Conservation (phyloP, 64 coral and sea anemone species). For the Orbicella faveolata region DNA sequence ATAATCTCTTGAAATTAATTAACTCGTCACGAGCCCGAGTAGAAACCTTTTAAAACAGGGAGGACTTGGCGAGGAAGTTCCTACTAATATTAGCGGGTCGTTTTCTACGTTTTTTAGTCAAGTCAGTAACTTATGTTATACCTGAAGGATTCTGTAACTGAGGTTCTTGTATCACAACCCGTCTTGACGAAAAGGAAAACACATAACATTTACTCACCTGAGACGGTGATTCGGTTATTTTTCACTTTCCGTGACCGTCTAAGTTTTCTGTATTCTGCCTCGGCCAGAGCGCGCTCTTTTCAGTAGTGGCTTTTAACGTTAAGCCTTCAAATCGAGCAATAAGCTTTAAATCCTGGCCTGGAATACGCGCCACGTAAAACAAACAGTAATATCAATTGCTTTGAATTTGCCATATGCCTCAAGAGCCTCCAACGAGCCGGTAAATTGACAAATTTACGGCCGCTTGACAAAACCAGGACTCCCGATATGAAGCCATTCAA, state of each 20-base stretch:
- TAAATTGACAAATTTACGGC: constrained; percentile 32
- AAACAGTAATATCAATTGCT: background rate
- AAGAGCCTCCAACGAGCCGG: constrained; percentile 5
- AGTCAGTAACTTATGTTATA: too few species aligned
- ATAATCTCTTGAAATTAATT: too few species aligned
- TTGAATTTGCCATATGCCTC: constrained; percentile 10
- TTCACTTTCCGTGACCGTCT: background rate
- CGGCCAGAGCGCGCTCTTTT: background rate
- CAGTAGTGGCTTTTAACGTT: background rate
- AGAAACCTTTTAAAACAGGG: too few species aligned
- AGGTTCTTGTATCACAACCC: too few species aligned
- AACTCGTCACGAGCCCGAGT: too few species aligned
- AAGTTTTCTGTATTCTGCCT: background rate
- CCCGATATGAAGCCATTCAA: background rate
- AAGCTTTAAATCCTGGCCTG: background rate
- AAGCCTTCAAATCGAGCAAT: background rate
- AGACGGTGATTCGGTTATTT: too few species aligned
- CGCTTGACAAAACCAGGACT: constrained; percentile 7
- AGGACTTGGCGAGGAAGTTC: too few species aligned
- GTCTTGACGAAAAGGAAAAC: too few species aligned
- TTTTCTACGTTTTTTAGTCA: too few species aligned
- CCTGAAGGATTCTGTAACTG: too few species aligned
- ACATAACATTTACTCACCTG: too few species aligned
- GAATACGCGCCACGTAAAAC: background rate
- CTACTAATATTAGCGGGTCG: too few species aligned